These are phyloP conservation scores for Lophura nycthemera DNA, from an alignment of 2,113 vertebrate genomes.

Conservation along the genomic window DNA sequence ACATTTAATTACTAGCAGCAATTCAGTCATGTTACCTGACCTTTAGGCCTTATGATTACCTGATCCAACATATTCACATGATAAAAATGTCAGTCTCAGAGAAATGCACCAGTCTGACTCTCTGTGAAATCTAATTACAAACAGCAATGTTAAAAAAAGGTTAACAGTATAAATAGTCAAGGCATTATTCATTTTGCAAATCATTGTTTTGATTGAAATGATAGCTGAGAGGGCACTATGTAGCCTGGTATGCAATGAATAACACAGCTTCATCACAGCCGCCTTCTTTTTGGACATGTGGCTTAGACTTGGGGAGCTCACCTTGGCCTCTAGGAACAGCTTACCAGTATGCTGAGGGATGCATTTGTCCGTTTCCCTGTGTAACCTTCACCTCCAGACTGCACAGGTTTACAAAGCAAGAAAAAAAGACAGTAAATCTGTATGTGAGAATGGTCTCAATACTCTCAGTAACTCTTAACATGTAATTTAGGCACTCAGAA, in stretches of 20 bases:
- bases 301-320: neutral
- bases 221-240: neutral
- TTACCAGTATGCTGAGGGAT: fast-evolving
- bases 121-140: slow-evolving; percentile 61
- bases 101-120: slow-evolving; percentile 28
- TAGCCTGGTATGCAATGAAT: neutral
- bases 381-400: neutral
- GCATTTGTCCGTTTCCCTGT: fast-evolving
- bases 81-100: slow-evolving; percentile 40
- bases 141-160: slow-evolving; percentile 9
- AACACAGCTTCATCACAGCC: neutral
- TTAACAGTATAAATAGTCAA: slow-evolving; percentile 13
- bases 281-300: neutral
- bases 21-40: slow-evolving; percentile 48
- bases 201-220: slow-evolving; percentile 1
- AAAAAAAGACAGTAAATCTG: neutral
- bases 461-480: neutral
- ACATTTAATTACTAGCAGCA: slow-evolving; percentile 61
- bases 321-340: neutral
- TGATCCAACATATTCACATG: slow-evolving; percentile 50
- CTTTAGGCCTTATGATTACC: slow-evolving; percentile 52
- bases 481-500: neutral
- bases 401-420: neutral
- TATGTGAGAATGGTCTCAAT: neutral
- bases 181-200: neutral